Evolutionary conservation across 2,797 vertebrate genomes (phyloP), one percentile per base, ranked within the genome.

Genomic region (Tachyglossus aculeatus): DNA sequence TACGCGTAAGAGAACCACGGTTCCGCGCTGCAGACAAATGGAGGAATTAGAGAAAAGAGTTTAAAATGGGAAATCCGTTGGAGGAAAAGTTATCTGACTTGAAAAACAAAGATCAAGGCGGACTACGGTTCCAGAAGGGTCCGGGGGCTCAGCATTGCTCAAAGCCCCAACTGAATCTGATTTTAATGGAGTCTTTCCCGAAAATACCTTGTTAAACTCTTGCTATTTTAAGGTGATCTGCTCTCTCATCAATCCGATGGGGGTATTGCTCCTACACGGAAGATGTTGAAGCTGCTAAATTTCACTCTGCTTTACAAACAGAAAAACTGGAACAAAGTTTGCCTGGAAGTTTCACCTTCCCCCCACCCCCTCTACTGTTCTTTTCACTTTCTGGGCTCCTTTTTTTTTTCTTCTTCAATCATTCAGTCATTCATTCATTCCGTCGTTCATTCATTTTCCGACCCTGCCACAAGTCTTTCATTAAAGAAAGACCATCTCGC

Each of bases 401-500:
- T 47, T 47, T 19, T 48, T 24, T 47, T 24, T n/a, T 38, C 21
- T 41, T 22, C 41, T 41, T 48, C n/a, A n/a, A n/a, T n/a, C n/a
- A n/a, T n/a, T n/a, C n/a, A n/a, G n/a, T n/a, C n/a, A n/a, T n/a
- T n/a, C n/a, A n/a, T n/a, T n/a, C n/a, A n/a, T n/a, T n/a, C n/a
- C n/a, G n/a, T n/a, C 13, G 31, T 59, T 50, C 48, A 64, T 60
- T 78, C 59, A 76, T 57, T 64, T 55, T 57, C 41, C 69, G 45
- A 19, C 34, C 24, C 15, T 57, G 40, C 31, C 47, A 68, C 25
- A 38, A 33, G 18, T 47, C 4, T 52, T 67, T 36, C 18, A 71
- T 40, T 66, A 75, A 74, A 80, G 54, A 45, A 27, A 80, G 66
- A 73, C 7, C 53, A 75, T 55, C 61, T 51, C 47, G 53, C 25